A percentile compares a stretch with the other conserved stretches of the same genome.
Evolutionary conservation across 2,888 invertebrate species (phyloP).

Genomic region (Autographa pulchrina): DNA sequence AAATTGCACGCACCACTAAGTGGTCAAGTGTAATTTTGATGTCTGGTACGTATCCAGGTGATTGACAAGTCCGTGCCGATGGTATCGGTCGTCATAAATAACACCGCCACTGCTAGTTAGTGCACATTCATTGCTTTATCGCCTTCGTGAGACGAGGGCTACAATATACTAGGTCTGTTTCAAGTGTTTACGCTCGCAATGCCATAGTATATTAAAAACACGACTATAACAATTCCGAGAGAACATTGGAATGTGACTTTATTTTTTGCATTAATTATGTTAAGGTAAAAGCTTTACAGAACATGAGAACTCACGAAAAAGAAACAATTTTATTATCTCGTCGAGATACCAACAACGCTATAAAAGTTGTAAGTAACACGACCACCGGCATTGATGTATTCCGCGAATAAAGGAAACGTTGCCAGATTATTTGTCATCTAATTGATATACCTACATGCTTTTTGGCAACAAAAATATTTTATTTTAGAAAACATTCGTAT

Average conservation of each 20-base stretch:
- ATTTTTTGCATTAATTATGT: slow-evolving; percentile 55
- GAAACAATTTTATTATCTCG: slow-evolving; percentile 59
- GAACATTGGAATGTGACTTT: slow-evolving; percentile 31
- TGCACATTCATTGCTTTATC: slow-evolving; percentile 83
- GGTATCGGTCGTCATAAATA: slow-evolving; percentile 86
- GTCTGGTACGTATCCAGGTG: slow-evolving; percentile 73
- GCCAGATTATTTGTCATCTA: slow-evolving; percentile 60
- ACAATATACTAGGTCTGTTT: slow-evolving; percentile 46
- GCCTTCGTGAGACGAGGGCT: slow-evolving; percentile 60
- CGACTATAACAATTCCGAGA: slow-evolving; percentile 45
- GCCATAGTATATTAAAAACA: slow-evolving; percentile 41
- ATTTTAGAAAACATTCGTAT: slow-evolving; percentile 39
- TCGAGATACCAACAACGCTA: slow-evolving; percentile 51
- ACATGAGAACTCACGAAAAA: slow-evolving; percentile 61
- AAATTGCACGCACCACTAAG: slow-evolving; percentile 59
- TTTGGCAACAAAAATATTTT: slow-evolving; percentile 52
- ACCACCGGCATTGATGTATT: slow-evolving; percentile 63
- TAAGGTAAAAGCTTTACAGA: slow-evolving; percentile 30
- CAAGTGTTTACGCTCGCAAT: slow-evolving; percentile 49
- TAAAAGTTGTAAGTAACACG: slow-evolving; percentile 60
- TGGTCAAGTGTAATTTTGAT: slow-evolving; percentile 70
- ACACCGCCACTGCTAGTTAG: slow-evolving; percentile 87
- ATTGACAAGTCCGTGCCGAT: slow-evolving; percentile 88
- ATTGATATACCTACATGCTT: slow-evolving; percentile 52
- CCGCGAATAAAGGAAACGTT: slow-evolving; percentile 60